A percentile compares a stretch with the other conserved stretches of the same genome.
Conservation (phyloP, 2,888 invertebrate genomes). For the Nomada goodeniana region DNA sequence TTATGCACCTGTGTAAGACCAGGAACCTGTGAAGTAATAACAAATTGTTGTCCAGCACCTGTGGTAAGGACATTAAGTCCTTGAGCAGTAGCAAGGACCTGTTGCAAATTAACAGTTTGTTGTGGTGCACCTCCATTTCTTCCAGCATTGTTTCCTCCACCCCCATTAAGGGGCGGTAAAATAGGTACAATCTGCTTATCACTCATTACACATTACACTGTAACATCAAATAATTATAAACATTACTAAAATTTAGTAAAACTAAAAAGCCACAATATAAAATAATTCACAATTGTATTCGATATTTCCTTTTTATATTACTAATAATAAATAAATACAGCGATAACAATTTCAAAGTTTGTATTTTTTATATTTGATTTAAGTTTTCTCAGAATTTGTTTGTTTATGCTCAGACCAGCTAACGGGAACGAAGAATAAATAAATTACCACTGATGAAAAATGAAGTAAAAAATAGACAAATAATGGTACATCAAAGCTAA, state of each 20-base stretch:
- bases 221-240: conserved; percentile 54
- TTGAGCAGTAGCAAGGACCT: conserved; percentile 82
- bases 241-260: conserved; percentile 5
- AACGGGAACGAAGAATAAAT: no score
- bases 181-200: conserved; percentile 83
- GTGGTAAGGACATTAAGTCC: conserved; percentile 83
- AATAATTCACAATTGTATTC: background rate
- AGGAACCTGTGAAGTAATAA: conserved; percentile 84
- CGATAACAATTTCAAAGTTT: no score
- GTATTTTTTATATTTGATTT: no score
- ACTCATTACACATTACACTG: conserved; percentile 84
- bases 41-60: conserved; percentile 83
- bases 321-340: background rate
- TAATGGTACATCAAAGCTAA: conserved; percentile 2
- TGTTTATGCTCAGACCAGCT: no score
- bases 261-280: background rate
- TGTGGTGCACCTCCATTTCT: conserved; percentile 78
- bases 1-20: conserved; percentile 85
- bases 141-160: conserved; percentile 82
- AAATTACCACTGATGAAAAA: background rate
- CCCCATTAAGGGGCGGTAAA: conserved; percentile 83
- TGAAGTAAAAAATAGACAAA: conserved; percentile 1
- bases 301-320: background rate
- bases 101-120: conserved; percentile 82
- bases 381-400: no score